Evolutionary conservation across 2,797 vertebrate species (phyloP).

Genomic region (Phataginus tricuspis): DNA sequence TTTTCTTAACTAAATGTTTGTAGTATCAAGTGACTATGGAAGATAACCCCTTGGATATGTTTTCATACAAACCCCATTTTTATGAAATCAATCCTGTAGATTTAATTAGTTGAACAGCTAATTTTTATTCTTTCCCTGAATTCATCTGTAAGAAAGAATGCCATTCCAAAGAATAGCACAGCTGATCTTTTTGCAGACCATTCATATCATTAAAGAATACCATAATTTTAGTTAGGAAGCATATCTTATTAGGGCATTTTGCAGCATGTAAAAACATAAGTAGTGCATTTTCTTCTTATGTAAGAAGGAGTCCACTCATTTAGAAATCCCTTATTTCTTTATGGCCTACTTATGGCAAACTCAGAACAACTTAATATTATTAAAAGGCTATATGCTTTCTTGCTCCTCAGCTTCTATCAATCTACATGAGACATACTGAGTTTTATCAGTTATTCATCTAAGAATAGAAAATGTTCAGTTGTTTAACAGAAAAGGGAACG

Average conservation of each 20-base stretch:
- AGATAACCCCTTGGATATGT: not conserved
- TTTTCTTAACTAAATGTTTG: slow-evolving; percentile 9
- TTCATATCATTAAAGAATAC: slow-evolving; percentile 32
- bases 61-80: not conserved
- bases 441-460: slow-evolving; percentile 49
- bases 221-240: slow-evolving; percentile 15
- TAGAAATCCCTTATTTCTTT: slow-evolving; percentile 35
- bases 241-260: slow-evolving; percentile 26
- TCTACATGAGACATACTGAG: not conserved
- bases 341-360: not conserved
- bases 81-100: slow-evolving; percentile 10
- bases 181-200: not conserved
- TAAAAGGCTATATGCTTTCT: slow-evolving; percentile 8
- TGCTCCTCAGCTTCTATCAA: not conserved
- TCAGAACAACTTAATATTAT: slow-evolving; percentile 34
- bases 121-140: slow-evolving; percentile 50
- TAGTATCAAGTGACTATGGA: slow-evolving; percentile 34
- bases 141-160: slow-evolving; percentile 41
- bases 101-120: slow-evolving; percentile 47
- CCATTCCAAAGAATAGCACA: slow-evolving; percentile 15
- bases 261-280: slow-evolving; percentile 16
- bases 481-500: slow-evolving; percentile 48
- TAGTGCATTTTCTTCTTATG: not conserved
- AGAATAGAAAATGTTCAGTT: slow-evolving; percentile 37
- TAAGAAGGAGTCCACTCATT: slow-evolving; percentile 14